These are phyloP conservation scores for Parnassius glacialis DNA, from an alignment of 2,888 invertebrate species.

Conservation along the genomic window DNA sequence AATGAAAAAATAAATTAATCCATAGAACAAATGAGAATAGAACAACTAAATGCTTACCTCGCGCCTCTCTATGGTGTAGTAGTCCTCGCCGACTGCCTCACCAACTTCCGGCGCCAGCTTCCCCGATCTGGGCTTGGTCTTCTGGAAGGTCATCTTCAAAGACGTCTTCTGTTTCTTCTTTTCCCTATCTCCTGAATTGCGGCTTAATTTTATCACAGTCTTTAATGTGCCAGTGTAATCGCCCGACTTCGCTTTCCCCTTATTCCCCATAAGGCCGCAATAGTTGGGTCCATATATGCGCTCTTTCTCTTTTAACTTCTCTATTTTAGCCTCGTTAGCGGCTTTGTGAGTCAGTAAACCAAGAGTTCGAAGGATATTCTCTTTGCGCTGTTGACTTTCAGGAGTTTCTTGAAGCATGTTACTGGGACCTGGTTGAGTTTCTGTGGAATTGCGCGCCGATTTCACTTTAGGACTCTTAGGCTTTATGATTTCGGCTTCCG, in stretches of 20 bases:
- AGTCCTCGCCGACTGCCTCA: constrained; percentile 62
- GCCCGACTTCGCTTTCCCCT: constrained; percentile 56
- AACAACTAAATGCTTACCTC: constrained; percentile 60
- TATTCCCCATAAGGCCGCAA: constrained; percentile 45
- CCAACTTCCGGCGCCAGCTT: constrained; percentile 72
- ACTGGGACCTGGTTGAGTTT: constrained; percentile 63
- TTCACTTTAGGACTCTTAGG: constrained; percentile 48
- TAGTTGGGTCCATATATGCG: constrained; percentile 51
- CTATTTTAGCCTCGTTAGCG: constrained; percentile 84
- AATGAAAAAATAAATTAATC: too few species aligned
- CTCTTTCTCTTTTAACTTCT: constrained; percentile 76
- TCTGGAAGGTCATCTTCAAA: constrained; percentile 89
- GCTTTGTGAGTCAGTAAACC: constrained; percentile 88
- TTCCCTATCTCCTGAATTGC: constrained; percentile 66
- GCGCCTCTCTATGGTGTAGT: constrained; percentile 85
- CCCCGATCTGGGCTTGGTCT: constrained; percentile 82
- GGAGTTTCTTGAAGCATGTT: constrained; percentile 75
- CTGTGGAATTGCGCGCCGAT: constrained; percentile 55
- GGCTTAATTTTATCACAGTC: constrained; percentile 90
- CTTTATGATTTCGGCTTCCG: constrained; percentile 33
- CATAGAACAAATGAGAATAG: too few species aligned
- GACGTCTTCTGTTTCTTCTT: constrained; percentile 86
- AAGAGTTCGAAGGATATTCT: constrained; percentile 86
- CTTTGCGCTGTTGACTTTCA: constrained; percentile 85
- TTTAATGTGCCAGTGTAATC: constrained; percentile 91